Conservation (phyloP, 2,888 invertebrate genomes). For the Eledone cirrhosa region DNA sequence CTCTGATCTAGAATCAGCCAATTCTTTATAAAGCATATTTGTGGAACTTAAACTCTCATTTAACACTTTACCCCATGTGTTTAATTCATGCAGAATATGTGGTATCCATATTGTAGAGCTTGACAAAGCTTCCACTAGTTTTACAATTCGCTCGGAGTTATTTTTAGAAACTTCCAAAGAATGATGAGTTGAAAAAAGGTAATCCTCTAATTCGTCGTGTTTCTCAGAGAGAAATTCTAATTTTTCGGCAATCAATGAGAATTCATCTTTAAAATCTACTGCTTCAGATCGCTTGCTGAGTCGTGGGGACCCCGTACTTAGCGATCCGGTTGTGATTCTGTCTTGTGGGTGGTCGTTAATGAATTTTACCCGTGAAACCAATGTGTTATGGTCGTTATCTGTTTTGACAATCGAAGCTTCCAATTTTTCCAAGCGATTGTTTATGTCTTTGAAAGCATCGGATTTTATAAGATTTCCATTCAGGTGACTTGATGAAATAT, state of each 20-base stretch:
- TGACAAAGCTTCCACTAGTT: conserved; percentile 48
- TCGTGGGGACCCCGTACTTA: too few species aligned
- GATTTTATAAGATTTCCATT: too few species aligned
- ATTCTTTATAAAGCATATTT: background rate
- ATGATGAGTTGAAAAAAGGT: background rate
- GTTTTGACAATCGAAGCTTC: too few species aligned
- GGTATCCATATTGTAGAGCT: conserved; percentile 59
- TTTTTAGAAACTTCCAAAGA: conserved; percentile 43
- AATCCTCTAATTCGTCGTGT: background rate
- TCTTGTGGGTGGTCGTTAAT: too few species aligned
- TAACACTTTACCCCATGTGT: conserved; percentile 48
- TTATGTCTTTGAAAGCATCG: too few species aligned
- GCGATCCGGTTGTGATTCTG: too few species aligned
- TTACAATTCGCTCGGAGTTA: conserved; percentile 46
- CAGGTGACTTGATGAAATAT: too few species aligned
- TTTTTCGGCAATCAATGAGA: background rate
- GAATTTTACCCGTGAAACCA: too few species aligned
- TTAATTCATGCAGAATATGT: conserved; percentile 48
- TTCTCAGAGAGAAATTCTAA: conserved; percentile 33
- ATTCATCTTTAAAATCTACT: conserved; percentile 29
- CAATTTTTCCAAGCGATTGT: too few species aligned
- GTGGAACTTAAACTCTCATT: conserved; percentile 44
- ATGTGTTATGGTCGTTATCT: too few species aligned
- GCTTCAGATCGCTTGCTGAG: conserved; percentile 24
- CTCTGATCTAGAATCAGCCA: background rate